Conservation (phyloP, 2,888 invertebrate species). For the Byasa hedistus region DNA sequence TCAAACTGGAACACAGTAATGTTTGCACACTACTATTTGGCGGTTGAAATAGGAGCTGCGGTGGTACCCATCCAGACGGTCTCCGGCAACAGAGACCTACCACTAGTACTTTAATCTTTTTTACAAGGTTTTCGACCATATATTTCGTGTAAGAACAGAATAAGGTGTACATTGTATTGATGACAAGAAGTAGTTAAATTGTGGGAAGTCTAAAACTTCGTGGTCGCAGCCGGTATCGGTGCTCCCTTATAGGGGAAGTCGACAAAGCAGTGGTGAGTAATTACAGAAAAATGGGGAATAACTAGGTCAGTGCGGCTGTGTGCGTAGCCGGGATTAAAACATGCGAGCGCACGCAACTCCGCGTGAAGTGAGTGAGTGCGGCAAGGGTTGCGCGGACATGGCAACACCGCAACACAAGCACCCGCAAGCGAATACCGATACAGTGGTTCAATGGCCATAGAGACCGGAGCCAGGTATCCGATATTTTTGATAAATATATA, state of each 20-base stretch:
- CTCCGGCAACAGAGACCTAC: too few species aligned
- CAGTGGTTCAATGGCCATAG: too few species aligned
- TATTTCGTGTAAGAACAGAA: too few species aligned
- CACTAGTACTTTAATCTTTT: too few species aligned
- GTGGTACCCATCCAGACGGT: too few species aligned
- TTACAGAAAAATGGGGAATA: slow-evolving; percentile 76
- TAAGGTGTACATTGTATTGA: background rate
- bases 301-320: slow-evolving; percentile 67
- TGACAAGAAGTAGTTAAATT: background rate
- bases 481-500: too few species aligned
- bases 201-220: slow-evolving; percentile 29
- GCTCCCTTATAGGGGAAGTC: slow-evolving; percentile 55
- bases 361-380: slow-evolving; percentile 27
- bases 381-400: slow-evolving; percentile 25
- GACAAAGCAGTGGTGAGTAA: slow-evolving; percentile 73
- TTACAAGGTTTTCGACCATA: too few species aligned
- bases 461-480: too few species aligned
- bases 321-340: slow-evolving; percentile 41
- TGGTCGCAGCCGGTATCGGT: slow-evolving; percentile 35
- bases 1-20: too few species aligned
- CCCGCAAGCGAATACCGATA: too few species aligned
- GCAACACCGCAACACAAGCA: background rate
- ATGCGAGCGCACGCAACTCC: slow-evolving; percentile 34
- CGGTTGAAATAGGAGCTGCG: too few species aligned
- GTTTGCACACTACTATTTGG: too few species aligned